Conservation (phyloP, 2,888 invertebrate species). For the Euplagia quadripunctaria region DNA sequence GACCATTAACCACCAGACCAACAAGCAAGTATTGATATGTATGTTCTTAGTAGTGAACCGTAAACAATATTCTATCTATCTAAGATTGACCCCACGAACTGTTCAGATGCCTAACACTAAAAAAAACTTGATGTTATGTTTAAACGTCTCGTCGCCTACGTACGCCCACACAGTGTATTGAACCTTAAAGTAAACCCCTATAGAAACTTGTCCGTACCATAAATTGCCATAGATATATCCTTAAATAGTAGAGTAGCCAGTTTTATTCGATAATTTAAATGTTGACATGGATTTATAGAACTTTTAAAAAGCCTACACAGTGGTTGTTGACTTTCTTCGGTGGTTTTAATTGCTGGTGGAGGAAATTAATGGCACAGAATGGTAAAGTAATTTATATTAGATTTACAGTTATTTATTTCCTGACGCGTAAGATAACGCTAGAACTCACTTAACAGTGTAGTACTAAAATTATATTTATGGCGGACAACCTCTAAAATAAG, state of each 20-base stretch:
- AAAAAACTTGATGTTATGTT: constrained; percentile 22
- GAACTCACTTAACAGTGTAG: background rate
- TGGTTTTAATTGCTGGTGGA: background rate
- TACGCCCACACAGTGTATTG: constrained; percentile 41
- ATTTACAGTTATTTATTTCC: background rate
- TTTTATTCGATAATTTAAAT: constrained; percentile 17
- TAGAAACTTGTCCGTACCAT: constrained; percentile 13
- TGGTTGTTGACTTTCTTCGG: background rate
- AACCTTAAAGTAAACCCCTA: constrained; percentile 26
- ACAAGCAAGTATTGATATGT: background rate
- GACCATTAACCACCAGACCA: no score
- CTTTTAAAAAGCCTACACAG: constrained; percentile 2
- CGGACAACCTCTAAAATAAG: background rate
- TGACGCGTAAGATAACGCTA: background rate
- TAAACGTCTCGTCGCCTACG: constrained; percentile 45
- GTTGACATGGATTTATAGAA: constrained; percentile 8
- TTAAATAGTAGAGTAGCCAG: constrained; percentile 12
- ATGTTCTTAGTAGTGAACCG: background rate
- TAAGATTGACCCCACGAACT: constrained; percentile 11
- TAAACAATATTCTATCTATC: background rate
- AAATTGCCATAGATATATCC: constrained; percentile 14
- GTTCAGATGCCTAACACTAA: background rate
- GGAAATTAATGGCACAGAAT: background rate
- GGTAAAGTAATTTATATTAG: no score
- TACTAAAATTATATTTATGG: background rate